These are phyloP conservation scores for Pseudorectes ferrugineus DNA, from an alignment of 2,113 vertebrate species.

Conservation along the genomic window DNA sequence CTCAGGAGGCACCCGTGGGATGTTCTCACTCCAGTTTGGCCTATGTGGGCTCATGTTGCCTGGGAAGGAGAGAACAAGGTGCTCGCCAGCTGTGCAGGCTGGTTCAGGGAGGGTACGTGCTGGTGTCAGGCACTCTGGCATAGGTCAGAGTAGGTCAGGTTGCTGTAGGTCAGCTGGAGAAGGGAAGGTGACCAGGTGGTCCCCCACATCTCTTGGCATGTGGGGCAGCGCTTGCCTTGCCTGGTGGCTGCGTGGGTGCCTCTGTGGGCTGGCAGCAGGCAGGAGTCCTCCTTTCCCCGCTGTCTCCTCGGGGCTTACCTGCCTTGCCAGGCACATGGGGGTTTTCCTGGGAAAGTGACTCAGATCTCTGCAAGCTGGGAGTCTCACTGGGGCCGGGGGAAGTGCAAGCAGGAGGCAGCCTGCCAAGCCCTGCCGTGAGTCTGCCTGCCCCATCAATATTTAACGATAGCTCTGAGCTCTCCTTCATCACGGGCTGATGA, in stretches of 20 bases:
- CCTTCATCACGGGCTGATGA: slow-evolving; percentile 46
- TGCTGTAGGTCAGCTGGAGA: not conserved
- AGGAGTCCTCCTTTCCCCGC: not conserved
- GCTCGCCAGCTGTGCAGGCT: not conserved
- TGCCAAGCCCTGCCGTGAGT: slow-evolving; percentile 13
- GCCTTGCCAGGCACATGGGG: not conserved
- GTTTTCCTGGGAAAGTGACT: not conserved
- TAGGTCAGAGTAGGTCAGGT: not conserved
- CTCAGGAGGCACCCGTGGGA: accelerated
- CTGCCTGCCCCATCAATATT: slow-evolving; percentile 62
- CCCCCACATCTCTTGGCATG: not conserved
- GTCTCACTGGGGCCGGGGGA: accelerated
- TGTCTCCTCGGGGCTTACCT: not conserved
- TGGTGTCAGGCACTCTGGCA: not conserved
- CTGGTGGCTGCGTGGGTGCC: not conserved
- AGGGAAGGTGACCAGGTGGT: not conserved
- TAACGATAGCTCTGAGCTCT: slow-evolving; percentile 53
- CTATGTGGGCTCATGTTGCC: accelerated
- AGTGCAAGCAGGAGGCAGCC: slow-evolving; percentile 13
- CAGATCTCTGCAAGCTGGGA: not conserved
- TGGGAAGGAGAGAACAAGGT: not conserved
- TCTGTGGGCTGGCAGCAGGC: accelerated
- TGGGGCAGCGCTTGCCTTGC: not conserved
- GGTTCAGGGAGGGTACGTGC: not conserved
- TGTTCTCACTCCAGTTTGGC: not conserved